phyloP scores from a whole-genome alignment of 2,113 vertebrate genomes.

The Fregetta grallaria region DNA sequence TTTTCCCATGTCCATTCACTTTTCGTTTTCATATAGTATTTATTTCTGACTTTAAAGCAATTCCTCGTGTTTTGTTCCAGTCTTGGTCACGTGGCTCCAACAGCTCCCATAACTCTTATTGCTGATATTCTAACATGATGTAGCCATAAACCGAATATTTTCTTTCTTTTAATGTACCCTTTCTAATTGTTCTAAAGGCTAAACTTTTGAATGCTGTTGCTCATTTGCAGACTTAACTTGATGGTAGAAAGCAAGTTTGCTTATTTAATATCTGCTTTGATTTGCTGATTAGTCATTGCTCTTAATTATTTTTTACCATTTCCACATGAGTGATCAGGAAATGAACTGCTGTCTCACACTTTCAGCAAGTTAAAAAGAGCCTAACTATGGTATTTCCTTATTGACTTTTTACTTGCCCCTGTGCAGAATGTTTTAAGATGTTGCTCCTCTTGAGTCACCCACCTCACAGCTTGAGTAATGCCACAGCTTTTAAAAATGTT shows the following conservation, averaged over 20 bases:
- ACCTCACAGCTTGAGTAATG: constrained; percentile 62
- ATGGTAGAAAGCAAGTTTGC: constrained; percentile 56
- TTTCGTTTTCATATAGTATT: background rate
- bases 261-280: constrained; percentile 67
- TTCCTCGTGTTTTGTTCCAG: constrained; percentile 26
- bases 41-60: constrained; percentile 10
- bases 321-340: constrained; percentile 76
- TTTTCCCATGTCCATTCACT: background rate
- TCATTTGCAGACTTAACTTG: constrained; percentile 54
- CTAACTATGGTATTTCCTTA: constrained; percentile 74
- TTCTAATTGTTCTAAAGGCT: constrained; percentile 67
- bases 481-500: constrained; percentile 58
- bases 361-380: constrained; percentile 66
- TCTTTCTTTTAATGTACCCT: constrained; percentile 12
- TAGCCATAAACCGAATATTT: constrained; percentile 40
- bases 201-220: constrained; percentile 36
- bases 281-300: constrained; percentile 68
- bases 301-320: constrained; percentile 79
- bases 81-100: constrained; percentile 21
- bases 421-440: constrained; percentile 60
- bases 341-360: constrained; percentile 68
- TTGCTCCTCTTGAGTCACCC: constrained; percentile 35
- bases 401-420: constrained; percentile 68
- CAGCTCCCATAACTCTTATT: constrained; percentile 27
- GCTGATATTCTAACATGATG: constrained; percentile 38